Percentiles rank a stretch among this genome's conserved stretches.
Evolutionary conservation across 2,888 invertebrate genomes (phyloP).

Genomic region (Tetragnatha montana): DNA sequence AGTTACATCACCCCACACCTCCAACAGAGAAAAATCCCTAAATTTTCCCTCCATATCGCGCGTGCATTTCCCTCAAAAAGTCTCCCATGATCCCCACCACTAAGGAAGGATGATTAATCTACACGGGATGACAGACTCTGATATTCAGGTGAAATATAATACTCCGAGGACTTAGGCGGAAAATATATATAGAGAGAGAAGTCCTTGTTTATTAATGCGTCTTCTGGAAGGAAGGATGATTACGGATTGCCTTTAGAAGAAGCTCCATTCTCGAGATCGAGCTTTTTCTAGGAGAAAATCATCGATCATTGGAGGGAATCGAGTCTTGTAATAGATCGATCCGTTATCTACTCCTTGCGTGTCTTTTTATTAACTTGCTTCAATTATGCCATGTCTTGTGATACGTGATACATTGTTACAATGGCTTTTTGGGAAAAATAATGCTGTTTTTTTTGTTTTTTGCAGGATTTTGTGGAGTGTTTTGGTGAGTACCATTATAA

Average conservation of each 20-base stretch:
- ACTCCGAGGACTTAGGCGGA: background rate
- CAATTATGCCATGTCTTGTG: background rate
- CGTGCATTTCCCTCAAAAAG: background rate
- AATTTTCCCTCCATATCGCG: too few relatives aligned
- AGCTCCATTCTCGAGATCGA: conserved; percentile 21
- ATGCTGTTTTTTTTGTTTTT: background rate
- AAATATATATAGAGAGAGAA: conserved; percentile 21
- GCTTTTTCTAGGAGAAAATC: conserved; percentile 1
- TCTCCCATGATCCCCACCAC: background rate
- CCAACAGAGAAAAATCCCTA: too few relatives aligned
- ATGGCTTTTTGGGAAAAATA: background rate
- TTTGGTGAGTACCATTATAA: too few relatives aligned
- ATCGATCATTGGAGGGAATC: conserved; percentile 27
- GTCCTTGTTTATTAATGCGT: background rate
- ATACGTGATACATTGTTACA: too few relatives aligned
- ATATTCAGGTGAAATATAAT: conserved; percentile 60
- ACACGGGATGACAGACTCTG: conserved; percentile 37
- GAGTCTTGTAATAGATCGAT: conserved; percentile 17
- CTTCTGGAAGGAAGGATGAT: conserved; percentile 15
- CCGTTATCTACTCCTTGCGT: background rate
- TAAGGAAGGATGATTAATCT: conserved; percentile 44
- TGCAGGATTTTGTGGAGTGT: background rate
- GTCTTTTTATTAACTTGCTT: background rate
- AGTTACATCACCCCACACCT: too few relatives aligned
- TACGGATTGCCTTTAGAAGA: conserved; percentile 39